These are phyloP conservation scores for Cladorhizidae sp. DNA, from an alignment of 37 sponge, comb jelly and placozoan species.

Conservation along the genomic window DNA sequence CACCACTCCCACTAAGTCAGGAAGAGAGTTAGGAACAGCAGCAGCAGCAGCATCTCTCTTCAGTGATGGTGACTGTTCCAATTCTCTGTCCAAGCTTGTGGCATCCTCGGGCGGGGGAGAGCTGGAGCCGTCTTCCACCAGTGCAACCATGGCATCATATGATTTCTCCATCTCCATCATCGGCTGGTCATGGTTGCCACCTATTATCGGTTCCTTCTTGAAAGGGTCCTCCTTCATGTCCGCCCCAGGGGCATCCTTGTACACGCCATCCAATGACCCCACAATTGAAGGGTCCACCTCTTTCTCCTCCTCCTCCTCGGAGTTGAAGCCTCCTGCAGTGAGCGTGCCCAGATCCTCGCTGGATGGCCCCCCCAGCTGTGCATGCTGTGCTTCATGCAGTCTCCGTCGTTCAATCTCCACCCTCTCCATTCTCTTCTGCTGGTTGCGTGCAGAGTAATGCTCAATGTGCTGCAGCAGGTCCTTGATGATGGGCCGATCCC, in stretches of 20 bases:
- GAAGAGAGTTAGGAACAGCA: background rate
- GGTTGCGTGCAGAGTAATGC: conserved; percentile 42
- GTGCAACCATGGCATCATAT: conserved; percentile 47
- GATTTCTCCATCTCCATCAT: conserved; percentile 59
- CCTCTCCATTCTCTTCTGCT: conserved; percentile 21
- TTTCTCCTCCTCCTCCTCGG: conserved; percentile 27
- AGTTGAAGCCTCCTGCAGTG: conserved; percentile 27
- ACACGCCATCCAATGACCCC: conserved; percentile 60
- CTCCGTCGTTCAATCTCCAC: conserved; percentile 11
- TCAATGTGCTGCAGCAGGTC: conserved; percentile 44
- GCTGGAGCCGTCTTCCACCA: background rate
- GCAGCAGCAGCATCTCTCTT: background rate
- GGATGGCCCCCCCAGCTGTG: background rate
- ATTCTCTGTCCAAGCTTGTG: background rate
- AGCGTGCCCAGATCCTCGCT: conserved; percentile 16
- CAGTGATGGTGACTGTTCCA: background rate
- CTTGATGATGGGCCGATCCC: conserved; percentile 54
- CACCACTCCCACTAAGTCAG: conserved; percentile 17
- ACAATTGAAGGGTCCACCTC: conserved; percentile 72
- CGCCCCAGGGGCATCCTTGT: conserved; percentile 38
- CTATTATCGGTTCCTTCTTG: conserved; percentile 36
- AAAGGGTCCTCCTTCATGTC: conserved; percentile 30
- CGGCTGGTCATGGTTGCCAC: conserved; percentile 39
- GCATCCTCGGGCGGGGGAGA: conserved; percentile 1
- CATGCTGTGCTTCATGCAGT: conserved; percentile 48